A percentile compares a stretch with the other conserved stretches of the same genome.
Conservation (phyloP, 2,888 invertebrate genomes). For the Pyralis farinalis region DNA sequence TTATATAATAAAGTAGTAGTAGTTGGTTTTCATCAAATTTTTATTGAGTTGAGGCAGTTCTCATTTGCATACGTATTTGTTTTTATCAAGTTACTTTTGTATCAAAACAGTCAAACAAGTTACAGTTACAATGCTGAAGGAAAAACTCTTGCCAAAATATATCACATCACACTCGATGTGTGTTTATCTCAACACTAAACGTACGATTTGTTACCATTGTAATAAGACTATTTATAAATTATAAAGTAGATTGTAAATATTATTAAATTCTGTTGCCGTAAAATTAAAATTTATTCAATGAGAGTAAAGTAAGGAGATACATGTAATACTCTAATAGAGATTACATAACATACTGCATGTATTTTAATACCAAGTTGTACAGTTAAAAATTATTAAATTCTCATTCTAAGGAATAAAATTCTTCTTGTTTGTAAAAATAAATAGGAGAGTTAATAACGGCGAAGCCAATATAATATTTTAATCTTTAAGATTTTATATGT, state of each 20-base stretch:
- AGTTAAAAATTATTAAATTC: constrained; percentile 36
- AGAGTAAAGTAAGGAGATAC: background rate
- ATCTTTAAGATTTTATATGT: constrained; percentile 44
- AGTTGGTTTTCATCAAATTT: no score
- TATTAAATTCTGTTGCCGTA: constrained; percentile 18
- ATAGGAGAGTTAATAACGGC: constrained; percentile 35
- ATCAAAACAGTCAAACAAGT: no score
- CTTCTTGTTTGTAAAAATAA: constrained; percentile 47
- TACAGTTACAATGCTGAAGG: no score
- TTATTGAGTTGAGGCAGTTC: no score
- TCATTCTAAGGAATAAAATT: constrained; percentile 37
- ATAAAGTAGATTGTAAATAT: constrained; percentile 34
- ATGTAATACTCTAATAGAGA: constrained; percentile 13
- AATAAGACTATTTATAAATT: constrained; percentile 21
- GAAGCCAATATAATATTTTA: constrained; percentile 38
- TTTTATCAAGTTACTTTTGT: no score
- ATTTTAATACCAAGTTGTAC: constrained; percentile 52
- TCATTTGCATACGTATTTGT: no score
- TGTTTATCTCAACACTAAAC: constrained; percentile 18
- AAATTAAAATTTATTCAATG: constrained; percentile 11
- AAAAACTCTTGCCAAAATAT: background rate
- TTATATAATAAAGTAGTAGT: no score
- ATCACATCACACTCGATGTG: constrained; percentile 23
- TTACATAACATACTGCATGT: constrained; percentile 22
- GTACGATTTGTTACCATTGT: constrained; percentile 5